Percentiles rank a stretch among this genome's conserved stretches.
Conservation (phyloP, 92 coral and sea anemone genomes). For the Virgularia gustaviana region DNA sequence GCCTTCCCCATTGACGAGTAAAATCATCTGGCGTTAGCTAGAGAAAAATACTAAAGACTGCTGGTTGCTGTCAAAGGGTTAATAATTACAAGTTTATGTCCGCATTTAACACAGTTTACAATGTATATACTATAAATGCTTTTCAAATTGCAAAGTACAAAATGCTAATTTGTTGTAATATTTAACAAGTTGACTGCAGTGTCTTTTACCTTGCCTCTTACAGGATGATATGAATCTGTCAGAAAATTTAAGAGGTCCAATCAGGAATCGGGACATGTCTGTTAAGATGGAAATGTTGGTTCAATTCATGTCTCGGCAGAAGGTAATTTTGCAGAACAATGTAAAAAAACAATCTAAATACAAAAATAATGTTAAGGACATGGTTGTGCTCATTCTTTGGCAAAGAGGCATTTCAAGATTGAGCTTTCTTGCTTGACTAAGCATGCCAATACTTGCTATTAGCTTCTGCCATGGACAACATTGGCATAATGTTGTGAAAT, state of each 20-base stretch:
- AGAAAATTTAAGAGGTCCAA: conserved; percentile 76
- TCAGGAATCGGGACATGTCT: conserved; percentile 74
- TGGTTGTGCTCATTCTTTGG: neutral
- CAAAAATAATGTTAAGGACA: neutral
- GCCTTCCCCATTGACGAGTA: too few species aligned
- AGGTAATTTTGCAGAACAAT: conserved; percentile 57
- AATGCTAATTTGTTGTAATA: conserved; percentile 8
- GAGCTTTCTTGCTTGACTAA: too few species aligned
- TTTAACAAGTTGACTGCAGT: too few species aligned
- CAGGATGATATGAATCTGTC: conserved; percentile 96
- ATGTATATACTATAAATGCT: neutral
- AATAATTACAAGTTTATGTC: too few species aligned
- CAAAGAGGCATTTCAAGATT: too few species aligned
- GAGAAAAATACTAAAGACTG: too few species aligned
- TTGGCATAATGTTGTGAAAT: too few species aligned
- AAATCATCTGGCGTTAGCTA: too few species aligned
- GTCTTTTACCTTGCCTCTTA: neutral
- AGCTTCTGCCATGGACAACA: too few species aligned
- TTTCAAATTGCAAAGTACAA: neutral
- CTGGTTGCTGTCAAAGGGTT: too few species aligned
- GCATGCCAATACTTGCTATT: too few species aligned
- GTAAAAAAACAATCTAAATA: neutral
- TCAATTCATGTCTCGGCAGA: conserved; percentile 77
- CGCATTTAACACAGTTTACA: neutral
- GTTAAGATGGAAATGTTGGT: conserved; percentile 91